Evolutionary conservation across 2,113 vertebrate genomes (phyloP).

Genomic region (Otis tarda): DNA sequence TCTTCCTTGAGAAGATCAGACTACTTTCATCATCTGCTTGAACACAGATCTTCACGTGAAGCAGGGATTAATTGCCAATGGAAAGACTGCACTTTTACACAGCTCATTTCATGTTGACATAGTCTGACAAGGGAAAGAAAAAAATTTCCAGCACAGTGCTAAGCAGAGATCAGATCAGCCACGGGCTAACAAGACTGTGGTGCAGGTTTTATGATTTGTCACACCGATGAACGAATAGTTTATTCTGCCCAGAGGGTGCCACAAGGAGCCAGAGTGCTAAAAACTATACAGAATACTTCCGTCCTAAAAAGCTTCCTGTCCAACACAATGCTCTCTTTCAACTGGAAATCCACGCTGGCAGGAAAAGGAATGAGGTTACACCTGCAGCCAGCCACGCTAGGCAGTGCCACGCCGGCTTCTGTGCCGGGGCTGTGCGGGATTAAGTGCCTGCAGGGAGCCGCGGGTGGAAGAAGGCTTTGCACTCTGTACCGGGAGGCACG

Average conservation of each 20-base stretch:
- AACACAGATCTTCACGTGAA: neutral
- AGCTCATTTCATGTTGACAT: neutral
- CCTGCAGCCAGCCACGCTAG: accelerated
- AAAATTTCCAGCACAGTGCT: neutral
- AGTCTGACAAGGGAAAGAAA: neutral
- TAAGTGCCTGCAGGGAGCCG: neutral
- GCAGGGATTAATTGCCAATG: neutral
- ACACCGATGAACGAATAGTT: accelerated
- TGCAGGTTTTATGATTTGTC: neutral
- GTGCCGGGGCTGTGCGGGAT: accelerated
- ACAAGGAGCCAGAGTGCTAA: neutral
- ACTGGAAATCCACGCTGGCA: neutral
- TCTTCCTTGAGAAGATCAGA: neutral
- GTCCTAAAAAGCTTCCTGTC: neutral
- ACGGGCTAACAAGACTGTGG: neutral
- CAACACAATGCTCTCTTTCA: neutral
- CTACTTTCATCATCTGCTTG: neutral
- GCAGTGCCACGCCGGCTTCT: accelerated
- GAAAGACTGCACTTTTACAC: neutral
- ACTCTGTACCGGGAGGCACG: neutral
- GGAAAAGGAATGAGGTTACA: accelerated
- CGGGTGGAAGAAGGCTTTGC: accelerated
- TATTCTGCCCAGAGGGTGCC: neutral
- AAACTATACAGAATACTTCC: neutral
- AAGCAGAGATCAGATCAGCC: neutral